These are phyloP conservation scores for Prunella himalayana DNA, from an alignment of 2,113 vertebrate species.

Conservation along the genomic window DNA sequence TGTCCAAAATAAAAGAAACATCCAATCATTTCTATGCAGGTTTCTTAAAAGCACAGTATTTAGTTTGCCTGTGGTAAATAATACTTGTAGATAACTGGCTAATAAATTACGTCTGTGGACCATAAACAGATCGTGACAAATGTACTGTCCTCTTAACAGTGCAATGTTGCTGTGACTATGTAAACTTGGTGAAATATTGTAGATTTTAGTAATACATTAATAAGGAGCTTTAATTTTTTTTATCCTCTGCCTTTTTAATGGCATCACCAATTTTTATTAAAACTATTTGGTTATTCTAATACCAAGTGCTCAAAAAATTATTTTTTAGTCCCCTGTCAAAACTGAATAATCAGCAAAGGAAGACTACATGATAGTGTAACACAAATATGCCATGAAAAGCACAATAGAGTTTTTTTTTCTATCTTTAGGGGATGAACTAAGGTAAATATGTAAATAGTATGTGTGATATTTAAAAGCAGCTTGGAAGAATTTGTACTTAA, in stretches of 20 bases:
- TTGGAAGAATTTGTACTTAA: slow-evolving; percentile 10
- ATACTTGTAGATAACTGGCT: slow-evolving; percentile 20
- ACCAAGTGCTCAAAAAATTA: slow-evolving; percentile 3
- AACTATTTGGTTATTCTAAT: slow-evolving; percentile 34
- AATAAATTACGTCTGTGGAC: not conserved
- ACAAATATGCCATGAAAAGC: slow-evolving; percentile 40
- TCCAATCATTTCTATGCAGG: slow-evolving; percentile 57
- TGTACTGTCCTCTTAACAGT: slow-evolving; percentile 30
- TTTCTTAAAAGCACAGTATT: slow-evolving; percentile 60
- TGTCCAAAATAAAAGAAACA: slow-evolving; percentile 29
- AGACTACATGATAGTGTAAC: slow-evolving; percentile 4
- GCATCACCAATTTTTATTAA: slow-evolving; percentile 60
- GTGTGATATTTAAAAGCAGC: not conserved
- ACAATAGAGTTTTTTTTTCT: slow-evolving; percentile 15
- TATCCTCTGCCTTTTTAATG: slow-evolving; percentile 59
- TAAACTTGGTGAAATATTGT: slow-evolving; percentile 41
- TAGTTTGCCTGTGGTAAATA: slow-evolving; percentile 50
- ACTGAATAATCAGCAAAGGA: not conserved
- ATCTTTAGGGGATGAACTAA: not conserved
- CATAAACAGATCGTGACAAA: slow-evolving; percentile 37
- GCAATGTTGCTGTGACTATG: slow-evolving; percentile 49
- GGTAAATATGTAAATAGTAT: not conserved
- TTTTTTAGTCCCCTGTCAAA: not conserved
- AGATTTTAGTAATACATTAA: slow-evolving; percentile 54
- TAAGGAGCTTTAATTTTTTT: slow-evolving; percentile 51